These are phyloP conservation scores for Heliconius hortense DNA, from an alignment of 2,888 invertebrate genomes.

Conservation along the genomic window DNA sequence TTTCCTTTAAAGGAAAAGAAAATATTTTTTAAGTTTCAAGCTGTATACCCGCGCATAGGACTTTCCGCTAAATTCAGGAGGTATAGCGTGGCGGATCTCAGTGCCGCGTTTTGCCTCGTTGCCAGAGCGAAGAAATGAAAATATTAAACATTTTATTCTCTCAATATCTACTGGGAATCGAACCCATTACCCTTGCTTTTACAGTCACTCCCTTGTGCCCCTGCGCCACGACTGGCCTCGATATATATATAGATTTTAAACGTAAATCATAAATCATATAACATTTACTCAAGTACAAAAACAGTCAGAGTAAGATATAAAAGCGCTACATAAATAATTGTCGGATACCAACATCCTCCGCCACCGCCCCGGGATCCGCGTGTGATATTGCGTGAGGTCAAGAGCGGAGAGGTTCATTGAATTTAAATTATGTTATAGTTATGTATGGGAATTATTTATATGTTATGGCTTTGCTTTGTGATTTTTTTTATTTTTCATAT, in stretches of 20 bases:
- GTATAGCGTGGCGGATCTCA: no score
- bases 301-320: conserved; percentile 27
- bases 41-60: no score
- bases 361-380: conserved; percentile 48
- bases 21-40: no score
- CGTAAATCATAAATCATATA: not conserved
- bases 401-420: conserved; percentile 21
- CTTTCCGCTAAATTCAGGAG: no score
- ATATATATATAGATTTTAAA: not conserved
- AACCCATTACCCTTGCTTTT: no score
- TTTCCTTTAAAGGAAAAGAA: no score
- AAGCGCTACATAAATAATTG: conserved; percentile 54
- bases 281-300: conserved; percentile 13
- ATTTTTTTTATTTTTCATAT: not conserved
- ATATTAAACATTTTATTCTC: no score
- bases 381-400: conserved; percentile 36
- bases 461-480: not conserved
- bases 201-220: no score
- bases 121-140: no score
- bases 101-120: no score
- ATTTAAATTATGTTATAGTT: conserved; percentile 4
- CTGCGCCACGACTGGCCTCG: no score
- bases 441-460: not conserved
- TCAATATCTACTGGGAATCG: no score
- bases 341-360: conserved; percentile 66